phyloP scores from a whole-genome alignment of 30 jellyfish, hydroid and myxozoan species.

The Aurelia coerulea region DNA sequence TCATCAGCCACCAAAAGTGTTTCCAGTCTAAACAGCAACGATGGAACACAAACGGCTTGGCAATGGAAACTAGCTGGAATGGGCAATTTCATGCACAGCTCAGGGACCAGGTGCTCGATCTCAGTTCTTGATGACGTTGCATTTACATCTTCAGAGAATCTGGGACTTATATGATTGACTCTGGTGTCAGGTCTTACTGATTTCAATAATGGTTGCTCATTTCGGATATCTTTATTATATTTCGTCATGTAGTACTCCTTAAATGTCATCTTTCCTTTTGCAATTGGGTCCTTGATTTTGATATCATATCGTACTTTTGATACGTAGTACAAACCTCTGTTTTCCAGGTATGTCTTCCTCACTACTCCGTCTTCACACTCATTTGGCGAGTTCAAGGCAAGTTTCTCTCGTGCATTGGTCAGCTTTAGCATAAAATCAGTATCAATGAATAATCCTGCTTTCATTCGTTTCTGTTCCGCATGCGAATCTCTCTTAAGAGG shows the following conservation, averaged over 20 bases:
- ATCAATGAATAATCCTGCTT: constrained; percentile 10
- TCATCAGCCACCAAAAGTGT: constrained; percentile 63
- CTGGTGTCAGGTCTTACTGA: constrained; percentile 38
- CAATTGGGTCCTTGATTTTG: constrained; percentile 18
- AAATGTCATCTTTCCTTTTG: constrained; percentile 55
- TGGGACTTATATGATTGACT: constrained; percentile 34
- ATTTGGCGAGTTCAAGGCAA: neutral
- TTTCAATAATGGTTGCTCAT: constrained; percentile 57
- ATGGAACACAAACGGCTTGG: constrained; percentile 71
- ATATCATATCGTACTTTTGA: constrained; percentile 16
- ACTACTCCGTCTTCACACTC: constrained; percentile 55
- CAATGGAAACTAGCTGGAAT: constrained; percentile 82
- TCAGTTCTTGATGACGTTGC: neutral
- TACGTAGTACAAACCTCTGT: constrained; percentile 54
- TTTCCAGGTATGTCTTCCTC: constrained; percentile 53
- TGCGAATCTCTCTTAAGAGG: neutral
- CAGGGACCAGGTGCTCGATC: constrained; percentile 56
- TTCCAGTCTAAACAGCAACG: constrained; percentile 61
- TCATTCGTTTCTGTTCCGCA: neutral
- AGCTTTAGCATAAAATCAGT: constrained; percentile 10
- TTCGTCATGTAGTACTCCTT: constrained; percentile 59
- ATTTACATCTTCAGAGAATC: constrained; percentile 6
- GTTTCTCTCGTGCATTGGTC: neutral
- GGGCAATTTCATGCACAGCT: constrained; percentile 56
- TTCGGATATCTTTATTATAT: constrained; percentile 33